Evolutionary conservation across 2,113 vertebrate species (phyloP).

Genomic region (Gambusia affinis): DNA sequence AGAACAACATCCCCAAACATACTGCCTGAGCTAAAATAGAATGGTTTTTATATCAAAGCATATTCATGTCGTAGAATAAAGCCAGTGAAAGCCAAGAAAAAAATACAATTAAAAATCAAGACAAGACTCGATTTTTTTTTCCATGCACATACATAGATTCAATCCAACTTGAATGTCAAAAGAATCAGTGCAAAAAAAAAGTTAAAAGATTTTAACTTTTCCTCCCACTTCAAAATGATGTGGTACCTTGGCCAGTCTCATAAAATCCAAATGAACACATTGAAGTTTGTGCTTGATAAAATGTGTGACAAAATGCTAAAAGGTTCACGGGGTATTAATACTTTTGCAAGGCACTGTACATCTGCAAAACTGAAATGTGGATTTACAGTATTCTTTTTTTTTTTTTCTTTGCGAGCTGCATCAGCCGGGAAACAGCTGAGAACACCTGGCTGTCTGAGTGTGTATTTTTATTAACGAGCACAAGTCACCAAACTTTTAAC

Average conservation of each 20-base stretch:
- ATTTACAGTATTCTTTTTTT: slow-evolving; percentile 10
- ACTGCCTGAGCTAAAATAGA: too few relatives aligned
- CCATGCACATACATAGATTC: too few relatives aligned
- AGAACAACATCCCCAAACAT: too few relatives aligned
- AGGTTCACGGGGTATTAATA: background rate
- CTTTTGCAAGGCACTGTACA: background rate
- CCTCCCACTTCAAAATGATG: background rate
- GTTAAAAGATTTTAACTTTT: too few relatives aligned
- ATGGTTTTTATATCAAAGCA: too few relatives aligned
- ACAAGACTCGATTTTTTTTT: too few relatives aligned
- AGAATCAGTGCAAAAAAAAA: too few relatives aligned
- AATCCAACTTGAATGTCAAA: too few relatives aligned
- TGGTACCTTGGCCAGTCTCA: background rate
- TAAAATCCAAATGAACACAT: background rate
- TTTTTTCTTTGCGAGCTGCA: background rate
- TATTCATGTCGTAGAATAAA: too few relatives aligned
- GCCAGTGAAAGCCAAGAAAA: too few relatives aligned
- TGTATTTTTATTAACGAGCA: slow-evolving; percentile 76
- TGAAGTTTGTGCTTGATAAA: background rate
- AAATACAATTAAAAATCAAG: too few relatives aligned
- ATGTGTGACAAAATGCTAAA: background rate
- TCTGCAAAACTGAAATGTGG: background rate
- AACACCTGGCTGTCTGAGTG: slow-evolving; percentile 66
- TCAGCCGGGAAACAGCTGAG: slow-evolving; percentile 57
- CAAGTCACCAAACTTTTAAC: slow-evolving; percentile 82